Base-by-base conservation (phyloP, 2,113 vertebrate species). In the Microcebus jonahi region DNA sequence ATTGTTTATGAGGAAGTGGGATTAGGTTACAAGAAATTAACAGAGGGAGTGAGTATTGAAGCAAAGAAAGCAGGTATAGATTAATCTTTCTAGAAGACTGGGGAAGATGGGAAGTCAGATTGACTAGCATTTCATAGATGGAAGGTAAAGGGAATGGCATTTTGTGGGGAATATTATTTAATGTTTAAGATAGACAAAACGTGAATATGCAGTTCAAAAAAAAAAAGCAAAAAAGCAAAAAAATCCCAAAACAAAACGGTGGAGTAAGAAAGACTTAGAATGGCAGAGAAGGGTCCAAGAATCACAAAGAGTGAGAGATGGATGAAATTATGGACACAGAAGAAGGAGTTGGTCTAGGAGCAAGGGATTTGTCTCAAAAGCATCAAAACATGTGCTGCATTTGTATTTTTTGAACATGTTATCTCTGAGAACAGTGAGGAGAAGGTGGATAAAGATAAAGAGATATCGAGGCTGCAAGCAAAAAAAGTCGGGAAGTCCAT, bases 1-100 rank as follows among this genome's bases (percentile, higher is more conserved):
- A 63, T 25, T 71, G n/a, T 39, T 57, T 91, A 55, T 73, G 45
- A 96, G n/a, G n/a, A 90, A 94, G 25, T 53, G 2, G 39, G 85
- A 92, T 75, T 88, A 67, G 36, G 31, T 77, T 92, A 73, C 15
- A 96, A 81, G 85, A 96, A 95, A 94, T 94, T 92, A 92, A 23
- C 61, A 86, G 70, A 71, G 7, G 10, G 27, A 80, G 36, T 88
- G 17, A 48, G 12, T 67, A 59, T 42, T 76, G 34, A 93, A 94
- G 67, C 67, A 55, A 10, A 53, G 50, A 63, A 18, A 65, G 67
- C 25, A 90, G 57, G 63, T 90, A 17, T 59, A 61, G n/a, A 48
- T 61, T 75, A 70, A 95, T 18, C 29, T 96, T 97, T 96, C 88
- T 91, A 77, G 80, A 92, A 90, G 45, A 68, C 34, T 48, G 36